Base-by-base conservation (phyloP, 2,888 invertebrate genomes). In the Leptodirus hochenwartii region DNA sequence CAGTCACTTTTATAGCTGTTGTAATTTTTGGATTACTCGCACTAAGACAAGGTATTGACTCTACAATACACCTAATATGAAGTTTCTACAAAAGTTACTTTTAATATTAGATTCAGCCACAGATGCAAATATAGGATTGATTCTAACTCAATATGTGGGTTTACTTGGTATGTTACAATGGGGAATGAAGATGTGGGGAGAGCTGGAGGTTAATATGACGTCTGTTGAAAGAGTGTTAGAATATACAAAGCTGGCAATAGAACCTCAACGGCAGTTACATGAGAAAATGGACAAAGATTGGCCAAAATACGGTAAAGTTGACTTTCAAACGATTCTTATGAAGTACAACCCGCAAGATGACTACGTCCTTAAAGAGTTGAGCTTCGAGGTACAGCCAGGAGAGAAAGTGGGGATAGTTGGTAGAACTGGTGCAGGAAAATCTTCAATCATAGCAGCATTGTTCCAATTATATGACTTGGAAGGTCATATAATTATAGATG, bases 101-200 rank as follows among this genome's bases (percentile, higher is more conserved):
- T 14, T 31, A 34, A 11, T 20, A 34, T 64, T 44, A 63, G 66
- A 52, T 34, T n/a, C n/a, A n/a, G 56, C 62, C 27, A 56, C 65
- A 32, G 77, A 77, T 16, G 80, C 80, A 22, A 69, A 71, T 43
- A 74, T 81, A 3, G 82, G 81, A 15, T 51, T 82, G 31, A 78
- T 80, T 9, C 77, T 82, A 31, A 80, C 81, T 0, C 78, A 81
- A 46, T 76, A 76, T 15, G 75, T 80, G 53, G 70, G 74, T 1
- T 61, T 81, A 31, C 77, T 77, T 0, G 77, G 78, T 6, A 56
- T 59, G 49, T 39, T 67, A 41, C 67, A 67, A 44, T 67, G 66
- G 65, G 64, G 61, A 6, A 61, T 68, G 40, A 62, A 90, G 4
- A 90, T 91, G 53, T 84, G 85, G 42, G 84, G 88, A 0, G 90